Evolutionary conservation across 2,888 invertebrate genomes (phyloP).

Genomic region (Unio pictorum): DNA sequence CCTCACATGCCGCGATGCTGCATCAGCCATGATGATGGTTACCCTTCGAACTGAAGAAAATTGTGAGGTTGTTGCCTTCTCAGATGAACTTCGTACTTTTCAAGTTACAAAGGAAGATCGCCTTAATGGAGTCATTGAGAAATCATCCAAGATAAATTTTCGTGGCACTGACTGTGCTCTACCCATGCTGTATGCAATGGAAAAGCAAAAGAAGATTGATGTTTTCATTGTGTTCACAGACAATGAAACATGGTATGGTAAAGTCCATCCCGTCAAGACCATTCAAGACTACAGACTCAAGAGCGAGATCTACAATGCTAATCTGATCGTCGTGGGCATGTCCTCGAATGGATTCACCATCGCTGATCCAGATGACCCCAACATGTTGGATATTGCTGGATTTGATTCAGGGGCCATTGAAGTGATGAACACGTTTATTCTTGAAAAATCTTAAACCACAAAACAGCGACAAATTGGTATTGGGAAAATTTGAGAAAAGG

Average conservation of each 20-base stretch:
- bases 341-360: slow-evolving; percentile 68
- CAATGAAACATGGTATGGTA: slow-evolving; percentile 65
- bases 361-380: slow-evolving; percentile 70
- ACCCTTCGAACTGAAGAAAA: no score
- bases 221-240: slow-evolving; percentile 83
- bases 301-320: slow-evolving; percentile 62
- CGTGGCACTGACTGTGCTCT: no score
- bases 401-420: slow-evolving; percentile 70
- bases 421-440: slow-evolving; percentile 64
- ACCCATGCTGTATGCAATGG: slow-evolving; percentile 77
- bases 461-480: no score
- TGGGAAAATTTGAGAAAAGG: no score
- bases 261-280: slow-evolving; percentile 74
- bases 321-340: slow-evolving; percentile 64
- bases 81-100: slow-evolving; percentile 31
- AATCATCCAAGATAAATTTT: slow-evolving; percentile 31
- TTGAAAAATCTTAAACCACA: slow-evolving; percentile 9
- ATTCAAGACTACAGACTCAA: slow-evolving; percentile 77
- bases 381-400: slow-evolving; percentile 71
- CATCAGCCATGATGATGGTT: no score
- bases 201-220: slow-evolving; percentile 77
- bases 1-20: no score
- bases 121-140: slow-evolving; percentile 35
- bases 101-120: slow-evolving; percentile 29
- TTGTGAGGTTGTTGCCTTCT: no score